phyloP scores from a whole-genome alignment of 2,113 vertebrate species.

The Sakesphorus luctuosus region DNA sequence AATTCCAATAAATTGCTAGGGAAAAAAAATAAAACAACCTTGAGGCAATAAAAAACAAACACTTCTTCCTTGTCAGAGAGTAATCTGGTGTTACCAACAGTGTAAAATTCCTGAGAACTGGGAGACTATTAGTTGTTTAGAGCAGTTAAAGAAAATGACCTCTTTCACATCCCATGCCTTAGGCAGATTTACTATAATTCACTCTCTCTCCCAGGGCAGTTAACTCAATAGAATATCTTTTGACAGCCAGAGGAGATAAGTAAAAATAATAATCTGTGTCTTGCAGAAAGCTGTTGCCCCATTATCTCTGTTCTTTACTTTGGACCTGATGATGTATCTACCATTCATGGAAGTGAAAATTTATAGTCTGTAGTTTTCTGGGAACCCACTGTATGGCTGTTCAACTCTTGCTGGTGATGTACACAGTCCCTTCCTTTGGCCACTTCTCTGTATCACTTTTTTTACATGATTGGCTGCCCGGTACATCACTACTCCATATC shows the following conservation, averaged over 20 bases:
- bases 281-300: not conserved
- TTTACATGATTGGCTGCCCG: rapidly evolving
- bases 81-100: not conserved
- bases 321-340: not conserved
- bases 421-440: not conserved
- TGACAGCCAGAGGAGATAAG: not conserved
- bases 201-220: not conserved
- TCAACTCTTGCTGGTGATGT: not conserved
- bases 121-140: not conserved
- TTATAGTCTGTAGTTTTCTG: not conserved
- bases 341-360: rapidly evolving
- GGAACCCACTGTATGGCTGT: rapidly evolving
- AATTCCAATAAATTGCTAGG: not conserved
- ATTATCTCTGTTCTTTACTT: not conserved
- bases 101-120: not conserved
- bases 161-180: not conserved
- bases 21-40: not conserved
- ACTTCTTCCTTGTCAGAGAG: not conserved
- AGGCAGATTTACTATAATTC: not conserved
- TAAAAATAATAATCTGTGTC: not conserved
- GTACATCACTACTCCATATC: not conserved
- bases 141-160: not conserved
- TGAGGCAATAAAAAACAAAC: not conserved
- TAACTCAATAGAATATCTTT: not conserved
- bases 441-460: not conserved